Evolutionary conservation across 2,113 vertebrate species (phyloP).

Genomic region (Alouatta palliata): DNA sequence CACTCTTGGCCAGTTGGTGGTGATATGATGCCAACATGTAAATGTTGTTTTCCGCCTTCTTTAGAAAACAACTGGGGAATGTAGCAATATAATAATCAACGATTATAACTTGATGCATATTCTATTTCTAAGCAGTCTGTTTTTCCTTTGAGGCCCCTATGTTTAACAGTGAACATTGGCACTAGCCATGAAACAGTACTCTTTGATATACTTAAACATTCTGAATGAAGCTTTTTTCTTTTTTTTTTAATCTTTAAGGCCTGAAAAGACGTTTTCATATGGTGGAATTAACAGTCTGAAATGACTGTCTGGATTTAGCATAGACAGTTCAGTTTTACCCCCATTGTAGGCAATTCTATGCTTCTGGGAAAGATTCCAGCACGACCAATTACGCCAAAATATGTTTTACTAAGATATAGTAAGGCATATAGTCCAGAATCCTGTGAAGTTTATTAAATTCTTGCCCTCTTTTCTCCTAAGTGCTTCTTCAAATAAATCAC

Average conservation of each 20-base stretch:
- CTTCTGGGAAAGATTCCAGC: constrained; percentile 80
- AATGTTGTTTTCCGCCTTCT: constrained; percentile 29
- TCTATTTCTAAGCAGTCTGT: constrained; percentile 28
- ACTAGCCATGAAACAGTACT: constrained; percentile 75
- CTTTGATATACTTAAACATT: constrained; percentile 81
- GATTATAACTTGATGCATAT: constrained; percentile 56
- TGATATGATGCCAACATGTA: constrained; percentile 29
- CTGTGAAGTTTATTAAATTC: constrained; percentile 64
- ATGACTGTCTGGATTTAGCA: constrained; percentile 73
- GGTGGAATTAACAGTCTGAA: constrained; percentile 80
- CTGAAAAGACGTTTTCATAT: constrained; percentile 68
- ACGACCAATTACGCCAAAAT: constrained; percentile 81
- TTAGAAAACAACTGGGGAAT: constrained; percentile 37
- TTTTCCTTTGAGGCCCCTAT: constrained; percentile 1
- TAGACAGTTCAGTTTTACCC: constrained; percentile 61
- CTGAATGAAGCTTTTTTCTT: constrained; percentile 69
- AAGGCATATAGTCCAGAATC: constrained; percentile 67
- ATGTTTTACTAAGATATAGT: constrained; percentile 79
- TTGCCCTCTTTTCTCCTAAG: constrained; percentile 64
- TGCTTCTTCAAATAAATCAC: constrained; percentile 76
- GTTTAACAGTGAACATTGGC: constrained; percentile 56
- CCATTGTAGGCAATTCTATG: constrained; percentile 65
- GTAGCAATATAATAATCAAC: constrained; percentile 49
- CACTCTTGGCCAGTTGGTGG: not conserved
- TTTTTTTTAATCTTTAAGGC: constrained; percentile 26